phyloP scores from a whole-genome alignment of 2,888 invertebrate genomes.

The Macrophya annulata region DNA sequence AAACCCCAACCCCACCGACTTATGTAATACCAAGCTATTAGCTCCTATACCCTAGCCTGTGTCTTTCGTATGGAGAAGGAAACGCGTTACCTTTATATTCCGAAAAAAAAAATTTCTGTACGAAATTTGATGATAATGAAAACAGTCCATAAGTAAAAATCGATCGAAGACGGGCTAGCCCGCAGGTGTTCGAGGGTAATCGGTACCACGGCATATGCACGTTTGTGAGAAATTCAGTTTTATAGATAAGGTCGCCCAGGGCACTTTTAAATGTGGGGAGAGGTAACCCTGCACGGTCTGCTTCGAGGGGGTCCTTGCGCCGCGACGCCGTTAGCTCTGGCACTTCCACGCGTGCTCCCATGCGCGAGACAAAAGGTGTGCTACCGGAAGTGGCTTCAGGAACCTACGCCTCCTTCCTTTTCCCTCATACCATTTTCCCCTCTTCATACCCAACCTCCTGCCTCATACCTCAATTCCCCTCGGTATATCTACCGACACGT shows the following conservation, averaged over 20 bases:
- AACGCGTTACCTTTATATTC: background rate
- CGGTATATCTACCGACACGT: constrained; percentile 63
- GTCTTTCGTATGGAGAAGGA: background rate
- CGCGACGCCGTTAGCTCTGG: constrained; percentile 67
- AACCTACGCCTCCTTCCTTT: constrained; percentile 56
- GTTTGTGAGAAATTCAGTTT: constrained; percentile 18
- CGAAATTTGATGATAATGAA: too few species aligned
- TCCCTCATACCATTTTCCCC: constrained; percentile 41
- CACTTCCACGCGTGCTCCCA: constrained; percentile 71
- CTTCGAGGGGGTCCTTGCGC: constrained; percentile 58
- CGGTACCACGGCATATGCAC: constrained; percentile 21
- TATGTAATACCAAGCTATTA: background rate
- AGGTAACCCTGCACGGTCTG: background rate
- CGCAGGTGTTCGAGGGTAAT: constrained; percentile 12
- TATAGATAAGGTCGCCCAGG: constrained; percentile 63
- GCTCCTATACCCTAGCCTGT: background rate
- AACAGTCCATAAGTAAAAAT: background rate
- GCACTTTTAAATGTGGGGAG: constrained; percentile 61
- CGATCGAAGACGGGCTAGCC: constrained; percentile 14
- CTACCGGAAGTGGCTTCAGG: constrained; percentile 74
- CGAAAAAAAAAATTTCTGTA: background rate
- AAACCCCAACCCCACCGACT: constrained; percentile 1
- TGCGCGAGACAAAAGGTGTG: constrained; percentile 72
- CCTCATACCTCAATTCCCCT: background rate
- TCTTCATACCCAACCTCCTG: background rate